Percentiles rank a stretch among this genome's conserved stretches.
Conservation (phyloP, 2,113 vertebrate species). For the Perca schrenkii region DNA sequence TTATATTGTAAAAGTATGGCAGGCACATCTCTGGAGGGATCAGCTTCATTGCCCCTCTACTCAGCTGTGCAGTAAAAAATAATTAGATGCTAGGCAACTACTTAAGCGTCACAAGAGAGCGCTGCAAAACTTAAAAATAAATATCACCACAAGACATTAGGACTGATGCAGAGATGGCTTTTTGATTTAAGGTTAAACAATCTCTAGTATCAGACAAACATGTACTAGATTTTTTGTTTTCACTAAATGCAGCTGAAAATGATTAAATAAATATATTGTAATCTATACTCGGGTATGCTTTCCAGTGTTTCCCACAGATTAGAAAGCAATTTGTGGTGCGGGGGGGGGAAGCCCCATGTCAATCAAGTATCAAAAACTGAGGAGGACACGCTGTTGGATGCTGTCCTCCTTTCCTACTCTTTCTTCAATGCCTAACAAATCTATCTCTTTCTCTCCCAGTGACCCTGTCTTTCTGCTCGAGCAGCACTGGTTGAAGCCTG, state of each 20-base stretch:
- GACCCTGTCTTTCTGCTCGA: too few species aligned
- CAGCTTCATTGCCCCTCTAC: constrained; percentile 45
- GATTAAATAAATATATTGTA: neutral
- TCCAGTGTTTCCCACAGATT: too few species aligned
- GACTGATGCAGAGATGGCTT: constrained; percentile 22
- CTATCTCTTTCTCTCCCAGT: too few species aligned
- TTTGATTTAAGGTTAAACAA: constrained; percentile 46
- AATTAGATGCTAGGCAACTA: constrained; percentile 59
- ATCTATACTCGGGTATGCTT: neutral
- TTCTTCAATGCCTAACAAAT: too few species aligned
- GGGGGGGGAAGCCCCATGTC: too few species aligned
- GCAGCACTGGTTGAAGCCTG: too few species aligned
- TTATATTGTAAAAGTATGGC: constrained; percentile 48
- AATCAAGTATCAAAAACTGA: too few species aligned
- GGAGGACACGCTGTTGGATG: too few species aligned
- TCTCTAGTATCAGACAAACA: constrained; percentile 6
- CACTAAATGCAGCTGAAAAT: neutral
- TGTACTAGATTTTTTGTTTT: neutral
- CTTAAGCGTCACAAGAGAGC: constrained; percentile 47
- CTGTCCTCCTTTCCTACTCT: too few species aligned
- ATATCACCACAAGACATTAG: constrained; percentile 17
- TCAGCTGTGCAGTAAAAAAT: constrained; percentile 66
- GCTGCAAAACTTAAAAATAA: constrained; percentile 17
- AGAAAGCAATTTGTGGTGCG: too few species aligned
- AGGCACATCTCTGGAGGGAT: constrained; percentile 41